Evolutionary conservation across 1,140 invertebrate species (phyloP).

Genomic region (Odontomachus brunneus): DNA sequence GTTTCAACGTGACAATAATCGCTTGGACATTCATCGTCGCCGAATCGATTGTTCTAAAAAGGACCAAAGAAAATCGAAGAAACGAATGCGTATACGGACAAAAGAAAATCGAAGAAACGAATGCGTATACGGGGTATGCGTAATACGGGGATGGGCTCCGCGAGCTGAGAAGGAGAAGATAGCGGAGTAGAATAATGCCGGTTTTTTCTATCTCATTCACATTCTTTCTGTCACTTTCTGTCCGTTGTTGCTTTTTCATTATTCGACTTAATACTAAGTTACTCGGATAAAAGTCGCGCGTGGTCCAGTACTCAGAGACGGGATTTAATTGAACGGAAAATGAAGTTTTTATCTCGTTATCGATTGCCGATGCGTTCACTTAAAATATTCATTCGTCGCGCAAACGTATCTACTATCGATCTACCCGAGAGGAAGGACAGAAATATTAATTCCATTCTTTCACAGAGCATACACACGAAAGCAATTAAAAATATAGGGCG

Average conservation of each 20-base stretch:
- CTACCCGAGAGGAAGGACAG: slow-evolving; percentile 32
- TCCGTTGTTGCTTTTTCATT: slow-evolving; percentile 30
- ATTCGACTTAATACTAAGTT: slow-evolving; percentile 67
- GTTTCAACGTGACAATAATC: slow-evolving; percentile 53
- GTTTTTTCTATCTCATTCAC: slow-evolving; percentile 6
- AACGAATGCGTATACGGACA: slow-evolving; percentile 49
- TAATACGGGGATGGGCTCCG: slow-evolving; percentile 34
- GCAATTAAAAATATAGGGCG: slow-evolving; percentile 52
- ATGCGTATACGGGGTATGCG: no score
- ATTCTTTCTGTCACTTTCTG: not conserved
- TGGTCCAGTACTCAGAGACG: slow-evolving; percentile 40
- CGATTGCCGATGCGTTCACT: slow-evolving; percentile 45
- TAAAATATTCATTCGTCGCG: slow-evolving; percentile 38
- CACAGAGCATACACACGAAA: slow-evolving; percentile 12
- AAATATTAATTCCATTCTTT: slow-evolving; percentile 49
- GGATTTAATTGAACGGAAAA: slow-evolving; percentile 54
- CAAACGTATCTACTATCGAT: slow-evolving; percentile 37
- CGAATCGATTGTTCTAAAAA: slow-evolving; percentile 68
- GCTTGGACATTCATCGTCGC: slow-evolving; percentile 42
- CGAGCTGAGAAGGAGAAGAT: slow-evolving; percentile 41
- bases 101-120: no score
- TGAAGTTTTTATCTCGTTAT: slow-evolving; percentile 40
- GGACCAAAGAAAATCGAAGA: no score
- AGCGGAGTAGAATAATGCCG: slow-evolving; percentile 27
- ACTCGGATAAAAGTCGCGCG: slow-evolving; percentile 66